Percentiles rank a stretch among this genome's conserved stretches.
These are phyloP conservation scores for Callipepla squamata DNA, from an alignment of 2,113 vertebrate species.

Conservation along the genomic window DNA sequence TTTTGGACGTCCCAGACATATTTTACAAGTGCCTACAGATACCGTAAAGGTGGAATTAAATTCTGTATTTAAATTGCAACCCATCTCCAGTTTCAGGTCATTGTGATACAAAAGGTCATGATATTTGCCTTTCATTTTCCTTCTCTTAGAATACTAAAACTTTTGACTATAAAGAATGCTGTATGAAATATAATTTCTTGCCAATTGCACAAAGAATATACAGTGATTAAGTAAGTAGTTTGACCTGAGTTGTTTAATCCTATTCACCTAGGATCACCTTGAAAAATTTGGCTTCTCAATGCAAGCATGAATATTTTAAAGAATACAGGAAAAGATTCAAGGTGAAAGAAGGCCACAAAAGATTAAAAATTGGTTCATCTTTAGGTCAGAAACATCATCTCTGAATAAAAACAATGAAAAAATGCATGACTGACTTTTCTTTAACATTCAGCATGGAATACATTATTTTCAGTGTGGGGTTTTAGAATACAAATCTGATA, in stretches of 20 bases:
- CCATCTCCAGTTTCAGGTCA: constrained; percentile 61
- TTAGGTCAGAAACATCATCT: constrained; percentile 32
- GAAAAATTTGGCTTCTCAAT: constrained; percentile 41
- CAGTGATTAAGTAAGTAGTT: constrained; percentile 67
- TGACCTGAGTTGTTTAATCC: constrained; percentile 68
- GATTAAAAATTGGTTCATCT: constrained; percentile 38
- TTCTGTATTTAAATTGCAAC: constrained; percentile 59
- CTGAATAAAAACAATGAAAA: constrained; percentile 46
- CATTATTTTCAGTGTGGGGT: neutral
- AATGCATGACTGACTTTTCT: neutral
- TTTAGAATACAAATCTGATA: neutral
- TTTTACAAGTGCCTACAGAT: constrained; percentile 51
- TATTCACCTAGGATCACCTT: constrained; percentile 65
- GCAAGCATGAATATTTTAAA: constrained; percentile 55
- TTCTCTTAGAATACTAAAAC: constrained; percentile 58
- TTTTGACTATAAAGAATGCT: constrained; percentile 40
- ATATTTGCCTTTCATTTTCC: constrained; percentile 66
- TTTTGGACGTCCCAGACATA: constrained; percentile 39
- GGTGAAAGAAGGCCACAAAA: constrained; percentile 36
- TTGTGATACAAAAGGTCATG: constrained; percentile 60
- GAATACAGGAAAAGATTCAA: constrained; percentile 7
- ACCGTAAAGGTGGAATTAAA: constrained; percentile 43
- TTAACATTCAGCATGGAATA: neutral
- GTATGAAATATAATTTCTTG: constrained; percentile 59
- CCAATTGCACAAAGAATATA: constrained; percentile 63